Conservation (phyloP, 2,113 vertebrate genomes). For the Nerophis ophidion region DNA sequence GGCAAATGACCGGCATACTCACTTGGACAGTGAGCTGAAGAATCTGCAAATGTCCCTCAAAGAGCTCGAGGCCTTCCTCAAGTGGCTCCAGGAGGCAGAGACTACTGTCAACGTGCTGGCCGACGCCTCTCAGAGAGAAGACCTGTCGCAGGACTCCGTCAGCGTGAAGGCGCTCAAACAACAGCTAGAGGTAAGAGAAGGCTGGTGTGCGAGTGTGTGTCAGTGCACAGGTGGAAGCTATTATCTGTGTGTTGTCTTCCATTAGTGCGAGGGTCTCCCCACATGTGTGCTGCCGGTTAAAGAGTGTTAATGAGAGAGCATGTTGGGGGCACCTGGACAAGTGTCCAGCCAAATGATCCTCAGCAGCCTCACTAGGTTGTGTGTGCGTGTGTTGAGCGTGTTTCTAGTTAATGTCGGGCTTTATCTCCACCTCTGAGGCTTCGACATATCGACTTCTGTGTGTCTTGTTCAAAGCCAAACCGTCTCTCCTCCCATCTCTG, state of each 20-base stretch:
- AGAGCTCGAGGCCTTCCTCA: constrained; percentile 87
- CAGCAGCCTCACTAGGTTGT: too few species aligned
- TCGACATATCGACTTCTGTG: neutral
- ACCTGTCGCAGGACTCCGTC: constrained; percentile 75
- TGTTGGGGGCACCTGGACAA: constrained; percentile 19
- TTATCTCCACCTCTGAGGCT: neutral
- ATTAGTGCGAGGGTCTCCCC: constrained; percentile 27
- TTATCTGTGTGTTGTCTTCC: constrained; percentile 53
- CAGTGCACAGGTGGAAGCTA: constrained; percentile 33
- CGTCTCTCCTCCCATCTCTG: constrained; percentile 8
- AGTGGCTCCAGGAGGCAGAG: constrained; percentile 95
- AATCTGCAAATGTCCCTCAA: constrained; percentile 78
- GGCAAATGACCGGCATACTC: constrained; percentile 75
- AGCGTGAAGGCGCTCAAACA: constrained; percentile 74
- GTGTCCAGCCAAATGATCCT: constrained; percentile 23
- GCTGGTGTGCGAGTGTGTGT: constrained; percentile 13
- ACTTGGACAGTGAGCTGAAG: constrained; percentile 83
- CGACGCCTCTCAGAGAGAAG: constrained; percentile 83
- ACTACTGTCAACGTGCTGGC: constrained; percentile 83
- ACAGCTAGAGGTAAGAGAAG: constrained; percentile 81
- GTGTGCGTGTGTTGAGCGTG: neutral
- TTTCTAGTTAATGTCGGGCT: constrained; percentile 1
- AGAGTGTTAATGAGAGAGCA: constrained; percentile 22
- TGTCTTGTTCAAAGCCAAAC: constrained; percentile 5
- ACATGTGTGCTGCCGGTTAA: constrained; percentile 24